Conservation (phyloP, 2,888 invertebrate genomes). For the Melolontha melolontha region DNA sequence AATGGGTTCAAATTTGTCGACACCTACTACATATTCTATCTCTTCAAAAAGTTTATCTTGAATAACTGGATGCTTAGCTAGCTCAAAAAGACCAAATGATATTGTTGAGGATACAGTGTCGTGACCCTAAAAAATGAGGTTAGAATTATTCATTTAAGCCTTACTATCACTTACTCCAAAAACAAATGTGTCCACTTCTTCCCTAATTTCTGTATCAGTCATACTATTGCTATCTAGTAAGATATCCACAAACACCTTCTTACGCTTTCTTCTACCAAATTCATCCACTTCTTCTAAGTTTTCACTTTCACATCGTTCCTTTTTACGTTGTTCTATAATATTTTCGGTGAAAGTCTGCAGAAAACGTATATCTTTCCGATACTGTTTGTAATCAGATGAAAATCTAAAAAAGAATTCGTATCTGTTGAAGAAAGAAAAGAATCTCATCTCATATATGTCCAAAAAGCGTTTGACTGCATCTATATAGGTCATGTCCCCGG, state of each 20-base stretch:
- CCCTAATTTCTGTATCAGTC: conserved; percentile 55
- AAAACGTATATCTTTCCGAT: conserved; percentile 40
- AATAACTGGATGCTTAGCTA: conserved; percentile 67
- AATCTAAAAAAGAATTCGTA: conserved; percentile 48
- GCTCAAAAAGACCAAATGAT: conserved; percentile 67
- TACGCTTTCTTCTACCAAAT: conserved; percentile 39
- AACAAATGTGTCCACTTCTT: conserved; percentile 69
- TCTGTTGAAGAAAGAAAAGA: conserved; percentile 47
- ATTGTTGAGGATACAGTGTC: conserved; percentile 70
- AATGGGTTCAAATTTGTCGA: conserved; percentile 52
- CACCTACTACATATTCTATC: conserved; percentile 53
- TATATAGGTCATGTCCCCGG: conserved; percentile 29
- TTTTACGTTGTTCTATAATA: conserved; percentile 45
- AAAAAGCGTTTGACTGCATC: conserved; percentile 27
- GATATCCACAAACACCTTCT: conserved; percentile 44
- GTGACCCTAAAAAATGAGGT: conserved; percentile 62
- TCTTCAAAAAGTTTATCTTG: conserved; percentile 62
- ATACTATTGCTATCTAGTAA: conserved; percentile 41
- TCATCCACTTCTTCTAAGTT: conserved; percentile 57
- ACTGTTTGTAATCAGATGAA: conserved; percentile 45
- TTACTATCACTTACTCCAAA: conserved; percentile 68
- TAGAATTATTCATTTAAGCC: background rate
- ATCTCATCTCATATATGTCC: conserved; percentile 45
- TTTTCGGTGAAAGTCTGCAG: conserved; percentile 44
- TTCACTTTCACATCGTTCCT: conserved; percentile 32